phyloP scores from a whole-genome alignment of 30 jellyfish, hydroid and myxozoan genomes.

The Hydractinia symbiolongicarpus region DNA sequence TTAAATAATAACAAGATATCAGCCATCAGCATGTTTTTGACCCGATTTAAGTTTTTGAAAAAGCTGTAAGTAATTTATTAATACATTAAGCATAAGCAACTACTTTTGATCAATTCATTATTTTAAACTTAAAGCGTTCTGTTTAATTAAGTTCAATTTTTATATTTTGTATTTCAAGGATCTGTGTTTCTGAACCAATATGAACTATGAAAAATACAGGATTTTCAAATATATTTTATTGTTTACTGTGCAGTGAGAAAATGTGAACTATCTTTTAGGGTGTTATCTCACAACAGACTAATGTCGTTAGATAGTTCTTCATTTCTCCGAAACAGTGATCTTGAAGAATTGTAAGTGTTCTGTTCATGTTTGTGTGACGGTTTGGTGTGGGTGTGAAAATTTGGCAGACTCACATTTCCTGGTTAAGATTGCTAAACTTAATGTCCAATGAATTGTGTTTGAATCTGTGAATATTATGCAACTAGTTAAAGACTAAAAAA shows the following conservation, averaged over 20 bases:
- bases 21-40: constrained; percentile 10
- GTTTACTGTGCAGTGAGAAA: too few relatives aligned
- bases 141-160: neutral
- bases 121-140: neutral
- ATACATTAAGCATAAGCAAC: neutral
- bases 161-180: neutral
- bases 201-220: too few relatives aligned
- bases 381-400: too few relatives aligned
- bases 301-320: neutral
- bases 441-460: too few relatives aligned
- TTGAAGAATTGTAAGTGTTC: neutral
- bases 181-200: too few relatives aligned
- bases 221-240: too few relatives aligned
- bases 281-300: neutral
- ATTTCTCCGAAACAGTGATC: neutral
- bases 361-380: too few relatives aligned
- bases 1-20: neutral
- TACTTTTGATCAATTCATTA: neutral
- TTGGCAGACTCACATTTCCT: too few relatives aligned
- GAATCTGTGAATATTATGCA: too few relatives aligned
- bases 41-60: neutral
- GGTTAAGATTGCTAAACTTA: too few relatives aligned
- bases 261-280: neutral
- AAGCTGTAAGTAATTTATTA: neutral
- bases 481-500: too few relatives aligned